Percentiles rank a stretch among this genome's conserved stretches.
Conservation (phyloP, 2,113 vertebrate species). For the Campylomormyrus numenius region DNA sequence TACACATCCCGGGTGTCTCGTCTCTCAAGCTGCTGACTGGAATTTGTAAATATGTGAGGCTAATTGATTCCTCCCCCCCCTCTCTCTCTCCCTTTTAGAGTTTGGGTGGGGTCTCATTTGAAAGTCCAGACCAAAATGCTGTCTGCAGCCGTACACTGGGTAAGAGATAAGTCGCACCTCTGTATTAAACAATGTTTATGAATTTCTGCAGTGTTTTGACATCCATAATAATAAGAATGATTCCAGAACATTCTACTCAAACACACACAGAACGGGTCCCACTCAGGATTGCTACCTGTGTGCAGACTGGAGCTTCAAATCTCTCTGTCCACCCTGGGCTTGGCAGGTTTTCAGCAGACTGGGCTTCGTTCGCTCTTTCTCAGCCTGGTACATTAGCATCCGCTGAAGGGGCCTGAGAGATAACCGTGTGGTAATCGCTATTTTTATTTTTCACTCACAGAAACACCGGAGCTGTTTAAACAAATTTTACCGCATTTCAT, state of each 20-base stretch:
- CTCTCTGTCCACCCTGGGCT: neutral
- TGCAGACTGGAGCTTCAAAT: neutral
- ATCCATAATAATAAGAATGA: neutral
- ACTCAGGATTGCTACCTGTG: neutral
- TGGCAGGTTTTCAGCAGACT: neutral
- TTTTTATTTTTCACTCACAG: neutral
- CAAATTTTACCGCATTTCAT: neutral
- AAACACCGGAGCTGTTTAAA: neutral
- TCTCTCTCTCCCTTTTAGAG: slow-evolving; percentile 33
- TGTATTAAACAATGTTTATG: neutral
- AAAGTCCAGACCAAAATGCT: slow-evolving; percentile 54
- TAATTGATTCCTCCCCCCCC: neutral
- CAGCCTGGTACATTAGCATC: neutral
- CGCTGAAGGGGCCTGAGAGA: neutral
- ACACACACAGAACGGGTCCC: neutral
- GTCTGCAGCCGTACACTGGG: slow-evolving; percentile 53
- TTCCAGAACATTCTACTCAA: neutral
- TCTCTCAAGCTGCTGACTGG: neutral
- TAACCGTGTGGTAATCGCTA: neutral
- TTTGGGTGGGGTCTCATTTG: slow-evolving; percentile 51
- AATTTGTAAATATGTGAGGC: slow-evolving; percentile 1
- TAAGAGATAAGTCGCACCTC: slow-evolving; percentile 34
- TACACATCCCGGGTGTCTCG: neutral
- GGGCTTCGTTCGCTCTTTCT: neutral
- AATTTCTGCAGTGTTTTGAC: neutral